Conservation (phyloP, 2,113 vertebrate genomes). For the Hystrix brachyura region DNA sequence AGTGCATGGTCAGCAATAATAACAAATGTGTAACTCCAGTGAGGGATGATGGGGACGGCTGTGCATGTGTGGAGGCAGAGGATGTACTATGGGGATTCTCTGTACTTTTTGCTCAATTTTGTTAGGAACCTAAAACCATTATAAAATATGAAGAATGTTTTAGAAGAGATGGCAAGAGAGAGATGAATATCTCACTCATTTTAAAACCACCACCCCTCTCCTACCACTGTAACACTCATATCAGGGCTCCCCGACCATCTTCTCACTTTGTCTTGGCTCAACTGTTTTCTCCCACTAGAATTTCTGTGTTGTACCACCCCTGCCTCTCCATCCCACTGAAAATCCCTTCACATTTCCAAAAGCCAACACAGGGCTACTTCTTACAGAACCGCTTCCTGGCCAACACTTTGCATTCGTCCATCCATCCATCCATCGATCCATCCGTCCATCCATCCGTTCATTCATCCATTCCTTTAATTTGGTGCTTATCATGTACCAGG, state of each 20-base stretch:
- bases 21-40: background rate
- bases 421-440: background rate
- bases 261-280: background rate
- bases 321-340: background rate
- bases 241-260: background rate
- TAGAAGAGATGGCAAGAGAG: background rate
- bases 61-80: background rate
- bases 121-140: background rate
- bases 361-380: background rate
- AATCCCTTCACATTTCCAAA: background rate
- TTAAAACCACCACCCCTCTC: background rate
- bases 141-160: background rate
- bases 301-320: too few relatives aligned
- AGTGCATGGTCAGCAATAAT: too few relatives aligned
- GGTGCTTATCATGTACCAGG: background rate
- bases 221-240: rapidly evolving
- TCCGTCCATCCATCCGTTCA: background rate
- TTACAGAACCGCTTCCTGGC: background rate
- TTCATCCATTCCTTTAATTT: background rate
- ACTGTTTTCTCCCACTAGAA: background rate
- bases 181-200: too few relatives aligned
- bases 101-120: background rate
- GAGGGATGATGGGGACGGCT: background rate
- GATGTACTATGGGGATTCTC: background rate
- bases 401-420: background rate